phyloP scores from a whole-genome alignment of 2,888 invertebrate genomes.

The Ichneumoninae sp. region DNA sequence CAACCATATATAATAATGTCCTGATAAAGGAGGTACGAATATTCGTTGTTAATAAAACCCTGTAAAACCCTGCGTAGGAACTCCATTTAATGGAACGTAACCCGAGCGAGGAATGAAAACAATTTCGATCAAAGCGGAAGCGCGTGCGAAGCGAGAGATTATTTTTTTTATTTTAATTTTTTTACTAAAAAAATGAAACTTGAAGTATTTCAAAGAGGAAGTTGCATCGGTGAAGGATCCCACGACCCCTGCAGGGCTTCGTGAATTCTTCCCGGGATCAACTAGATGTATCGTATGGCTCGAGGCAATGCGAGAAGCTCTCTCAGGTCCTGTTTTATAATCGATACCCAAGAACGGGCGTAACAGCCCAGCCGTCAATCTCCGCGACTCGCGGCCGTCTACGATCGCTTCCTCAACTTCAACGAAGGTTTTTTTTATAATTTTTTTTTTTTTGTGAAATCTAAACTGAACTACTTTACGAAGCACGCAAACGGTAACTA shows the following conservation, averaged over 20 bases:
- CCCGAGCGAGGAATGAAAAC: not conserved
- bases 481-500: slow-evolving; percentile 13
- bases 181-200: not conserved
- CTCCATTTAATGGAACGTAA: no score
- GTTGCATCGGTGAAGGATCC: not conserved
- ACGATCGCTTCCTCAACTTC: slow-evolving; percentile 21
- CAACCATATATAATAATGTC: no score
- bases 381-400: not conserved
- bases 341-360: slow-evolving; percentile 27
- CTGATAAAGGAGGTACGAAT: no score
- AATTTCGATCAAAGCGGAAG: not conserved
- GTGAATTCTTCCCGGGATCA: slow-evolving; percentile 27
- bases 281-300: slow-evolving; percentile 34
- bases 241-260: slow-evolving; percentile 22
- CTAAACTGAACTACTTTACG: slow-evolving; percentile 3
- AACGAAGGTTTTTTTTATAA: not conserved
- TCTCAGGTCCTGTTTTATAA: slow-evolving; percentile 16
- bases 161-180: not conserved
- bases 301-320: slow-evolving; percentile 38
- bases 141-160: not conserved
- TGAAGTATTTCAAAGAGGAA: slow-evolving; percentile 10
- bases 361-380: slow-evolving; percentile 19
- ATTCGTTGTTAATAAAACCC: no score
- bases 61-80: no score
- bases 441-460: slow-evolving; percentile 3